These are phyloP conservation scores for Strix uralensis DNA, from an alignment of 2,113 vertebrate genomes.

Conservation along the genomic window DNA sequence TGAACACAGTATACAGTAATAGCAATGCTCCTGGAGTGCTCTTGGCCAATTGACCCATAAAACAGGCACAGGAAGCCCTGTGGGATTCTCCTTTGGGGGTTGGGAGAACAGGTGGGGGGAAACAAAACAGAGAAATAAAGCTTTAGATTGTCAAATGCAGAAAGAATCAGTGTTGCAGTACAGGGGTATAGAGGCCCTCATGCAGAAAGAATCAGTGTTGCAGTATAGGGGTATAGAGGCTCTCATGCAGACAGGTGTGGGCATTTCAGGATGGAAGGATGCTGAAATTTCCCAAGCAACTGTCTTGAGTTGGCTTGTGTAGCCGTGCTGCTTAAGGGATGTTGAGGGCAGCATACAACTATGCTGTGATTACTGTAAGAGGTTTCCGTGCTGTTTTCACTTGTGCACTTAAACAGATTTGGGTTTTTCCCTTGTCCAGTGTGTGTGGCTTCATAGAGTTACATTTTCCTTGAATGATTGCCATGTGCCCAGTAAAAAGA, in stretches of 20 bases:
- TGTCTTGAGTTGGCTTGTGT: background rate
- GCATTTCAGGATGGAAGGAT: background rate
- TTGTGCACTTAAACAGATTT: background rate
- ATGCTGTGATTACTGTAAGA: background rate
- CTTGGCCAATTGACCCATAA: background rate
- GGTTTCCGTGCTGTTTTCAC: background rate
- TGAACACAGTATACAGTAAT: background rate
- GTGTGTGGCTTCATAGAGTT: background rate
- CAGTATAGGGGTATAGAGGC: background rate
- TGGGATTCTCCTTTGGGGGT: background rate
- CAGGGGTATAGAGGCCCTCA: background rate
- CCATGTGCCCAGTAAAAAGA: background rate
- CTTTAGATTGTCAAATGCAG: background rate
- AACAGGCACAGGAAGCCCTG: background rate
- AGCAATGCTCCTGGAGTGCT: background rate
- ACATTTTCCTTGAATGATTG: background rate
- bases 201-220: background rate
- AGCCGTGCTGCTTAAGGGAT: background rate
- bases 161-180: background rate
- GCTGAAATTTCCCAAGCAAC: background rate
- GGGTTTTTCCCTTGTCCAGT: background rate
- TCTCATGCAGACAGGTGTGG: background rate
- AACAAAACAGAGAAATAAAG: background rate
- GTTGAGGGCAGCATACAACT: background rate
- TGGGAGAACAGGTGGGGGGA: background rate